Conservation (phyloP, 92 coral and sea anemone species). For the Actinostola sp. region DNA sequence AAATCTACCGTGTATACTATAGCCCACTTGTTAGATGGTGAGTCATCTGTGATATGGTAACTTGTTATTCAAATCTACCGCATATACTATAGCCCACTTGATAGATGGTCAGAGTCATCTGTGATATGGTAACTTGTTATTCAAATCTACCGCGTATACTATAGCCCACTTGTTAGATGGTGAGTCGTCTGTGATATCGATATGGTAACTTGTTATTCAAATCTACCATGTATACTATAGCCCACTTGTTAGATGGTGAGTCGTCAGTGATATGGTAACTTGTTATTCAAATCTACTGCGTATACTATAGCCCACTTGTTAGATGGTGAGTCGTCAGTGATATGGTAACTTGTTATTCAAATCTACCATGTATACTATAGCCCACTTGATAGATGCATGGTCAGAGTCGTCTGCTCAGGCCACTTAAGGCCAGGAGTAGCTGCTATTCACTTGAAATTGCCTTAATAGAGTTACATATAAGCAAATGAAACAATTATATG, state of each 20-base stretch:
- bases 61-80: slow-evolving; percentile 79
- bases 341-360: no score
- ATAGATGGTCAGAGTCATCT: slow-evolving; percentile 79
- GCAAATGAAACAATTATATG: no score
- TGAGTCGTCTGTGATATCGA: slow-evolving; percentile 35
- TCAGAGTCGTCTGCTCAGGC: slow-evolving; percentile 61
- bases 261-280: neutral
- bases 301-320: slow-evolving; percentile 72
- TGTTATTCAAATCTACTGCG: slow-evolving; percentile 72
- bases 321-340: slow-evolving; percentile 74
- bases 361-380: slow-evolving; percentile 77
- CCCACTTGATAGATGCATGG: slow-evolving; percentile 89
- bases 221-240: slow-evolving; percentile 81
- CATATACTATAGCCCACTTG: slow-evolving; percentile 67
- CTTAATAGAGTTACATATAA: no score
- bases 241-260: slow-evolving; percentile 90
- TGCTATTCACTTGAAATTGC: no score
- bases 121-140: no score
- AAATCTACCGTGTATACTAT: slow-evolving; percentile 79
- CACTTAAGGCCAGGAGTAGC: no score
- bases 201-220: no score
- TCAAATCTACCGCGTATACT: slow-evolving; percentile 72
- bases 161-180: slow-evolving; percentile 84
- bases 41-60: slow-evolving; percentile 26
- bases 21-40: slow-evolving; percentile 88